A percentile compares a stretch with the other conserved stretches of the same genome.
Conservation (phyloP, 2,888 invertebrate genomes). For the Tetragonula carbonaria region DNA sequence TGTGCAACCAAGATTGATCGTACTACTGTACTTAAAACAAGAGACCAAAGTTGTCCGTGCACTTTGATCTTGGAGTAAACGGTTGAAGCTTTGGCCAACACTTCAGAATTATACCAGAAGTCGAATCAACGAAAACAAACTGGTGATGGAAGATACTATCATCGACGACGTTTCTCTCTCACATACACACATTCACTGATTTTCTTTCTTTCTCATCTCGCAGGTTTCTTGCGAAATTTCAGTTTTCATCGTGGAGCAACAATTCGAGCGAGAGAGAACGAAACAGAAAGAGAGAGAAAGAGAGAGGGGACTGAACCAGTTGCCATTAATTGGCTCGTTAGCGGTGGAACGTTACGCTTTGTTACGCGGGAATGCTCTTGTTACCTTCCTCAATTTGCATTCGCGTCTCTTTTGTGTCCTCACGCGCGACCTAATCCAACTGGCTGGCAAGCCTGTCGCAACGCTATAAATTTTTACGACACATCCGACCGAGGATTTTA, state of each 20-base stretch:
- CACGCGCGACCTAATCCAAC: constrained; percentile 46
- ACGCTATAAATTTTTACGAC: constrained; percentile 27
- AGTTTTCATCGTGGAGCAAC: constrained; percentile 51
- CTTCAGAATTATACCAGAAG: constrained; percentile 11
- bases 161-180: neutral
- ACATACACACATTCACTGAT: too few relatives aligned
- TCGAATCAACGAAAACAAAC: constrained; percentile 38
- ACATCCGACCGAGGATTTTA: constrained; percentile 12
- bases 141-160: constrained; percentile 43
- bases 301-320: constrained; percentile 49
- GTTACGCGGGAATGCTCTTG: constrained; percentile 42
- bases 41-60: neutral
- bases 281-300: constrained; percentile 25
- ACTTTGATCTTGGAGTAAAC: neutral
- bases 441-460: constrained; percentile 35
- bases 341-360: constrained; percentile 52
- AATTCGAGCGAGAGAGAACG: constrained; percentile 22
- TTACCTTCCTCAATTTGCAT: constrained; percentile 58
- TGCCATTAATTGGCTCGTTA: constrained; percentile 66
- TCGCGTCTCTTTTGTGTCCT: constrained; percentile 28
- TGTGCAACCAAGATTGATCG: neutral
- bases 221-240: constrained; percentile 56
- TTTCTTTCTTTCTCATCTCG: constrained; percentile 10
- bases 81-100: neutral
- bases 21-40: neutral